A percentile compares a stretch with the other conserved stretches of the same genome.
phyloP scores from a whole-genome alignment of 2,797 vertebrate species.

The Rhabdophis nuchalis region DNA sequence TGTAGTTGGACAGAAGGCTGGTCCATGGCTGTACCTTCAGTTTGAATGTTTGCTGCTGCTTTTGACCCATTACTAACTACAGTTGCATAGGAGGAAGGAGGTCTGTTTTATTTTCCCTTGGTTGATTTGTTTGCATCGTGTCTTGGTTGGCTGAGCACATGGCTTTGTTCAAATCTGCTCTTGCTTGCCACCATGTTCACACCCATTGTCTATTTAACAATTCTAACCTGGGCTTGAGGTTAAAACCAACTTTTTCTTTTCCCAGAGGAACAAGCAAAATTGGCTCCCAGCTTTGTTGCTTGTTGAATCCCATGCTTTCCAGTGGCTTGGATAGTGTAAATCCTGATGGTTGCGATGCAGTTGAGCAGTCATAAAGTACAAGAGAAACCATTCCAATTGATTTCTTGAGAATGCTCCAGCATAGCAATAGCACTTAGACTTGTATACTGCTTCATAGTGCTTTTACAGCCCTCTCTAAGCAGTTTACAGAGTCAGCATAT shows the following conservation, averaged over 20 bases:
- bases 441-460: too few species aligned
- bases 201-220: background rate
- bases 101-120: background rate
- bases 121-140: background rate
- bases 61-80: background rate
- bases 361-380: conserved; percentile 15
- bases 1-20: background rate
- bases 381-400: background rate
- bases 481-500: too few species aligned
- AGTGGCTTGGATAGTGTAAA: conserved; percentile 15
- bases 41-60: background rate
- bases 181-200: background rate
- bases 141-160: background rate
- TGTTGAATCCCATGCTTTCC: conserved; percentile 15
- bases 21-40: background rate
- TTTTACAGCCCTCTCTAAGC: too few species aligned
- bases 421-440: too few species aligned
- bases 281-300: conserved; percentile 10
- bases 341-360: background rate
- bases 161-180: background rate
- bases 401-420: background rate
- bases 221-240: conserved; percentile 8
- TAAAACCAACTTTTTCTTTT: background rate
- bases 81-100: background rate
- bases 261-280: conserved; percentile 14